Evolutionary conservation across 2,113 vertebrate genomes (phyloP).

Genomic region (Laterallus jamaicensis): DNA sequence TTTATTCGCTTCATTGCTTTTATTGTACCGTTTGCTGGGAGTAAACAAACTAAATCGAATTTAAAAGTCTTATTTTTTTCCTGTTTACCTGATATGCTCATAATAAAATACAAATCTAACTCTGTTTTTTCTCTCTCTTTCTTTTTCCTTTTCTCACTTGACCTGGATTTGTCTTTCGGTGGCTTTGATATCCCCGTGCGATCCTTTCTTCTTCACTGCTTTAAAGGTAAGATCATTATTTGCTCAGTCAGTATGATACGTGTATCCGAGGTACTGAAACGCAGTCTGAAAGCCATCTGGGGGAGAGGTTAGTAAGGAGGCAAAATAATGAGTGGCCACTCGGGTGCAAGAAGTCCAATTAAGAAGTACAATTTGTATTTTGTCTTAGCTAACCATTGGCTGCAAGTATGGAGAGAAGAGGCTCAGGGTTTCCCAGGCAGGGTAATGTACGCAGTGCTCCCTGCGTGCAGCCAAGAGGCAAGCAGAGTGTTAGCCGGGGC

Average conservation of each 20-base stretch:
- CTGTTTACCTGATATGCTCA: not conserved
- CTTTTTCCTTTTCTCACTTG: not conserved
- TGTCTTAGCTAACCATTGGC: not conserved
- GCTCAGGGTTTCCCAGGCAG: not conserved
- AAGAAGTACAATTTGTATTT: not conserved
- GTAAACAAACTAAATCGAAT: constrained; percentile 1
- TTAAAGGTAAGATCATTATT: constrained; percentile 60
- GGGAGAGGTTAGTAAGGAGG: not conserved
- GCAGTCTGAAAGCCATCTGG: not conserved
- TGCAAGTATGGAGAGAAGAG: not conserved
- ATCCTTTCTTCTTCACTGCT: not conserved
- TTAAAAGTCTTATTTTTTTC: not conserved
- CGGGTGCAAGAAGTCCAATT: not conserved
- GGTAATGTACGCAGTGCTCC: not conserved
- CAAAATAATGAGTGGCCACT: not conserved
- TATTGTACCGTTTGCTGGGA: not conserved
- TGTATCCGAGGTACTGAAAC: not conserved
- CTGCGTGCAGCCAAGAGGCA: not conserved
- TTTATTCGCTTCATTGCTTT: constrained; percentile 5
- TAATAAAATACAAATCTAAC: not conserved
- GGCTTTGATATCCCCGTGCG: constrained; percentile 33
- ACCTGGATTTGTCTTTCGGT: constrained; percentile 43
- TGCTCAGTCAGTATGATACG: not conserved
- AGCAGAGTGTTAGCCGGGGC: rapidly evolving
- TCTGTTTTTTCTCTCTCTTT: not conserved